phyloP scores from a whole-genome alignment of 1,140 invertebrate species.

The Periplaneta americana region DNA sequence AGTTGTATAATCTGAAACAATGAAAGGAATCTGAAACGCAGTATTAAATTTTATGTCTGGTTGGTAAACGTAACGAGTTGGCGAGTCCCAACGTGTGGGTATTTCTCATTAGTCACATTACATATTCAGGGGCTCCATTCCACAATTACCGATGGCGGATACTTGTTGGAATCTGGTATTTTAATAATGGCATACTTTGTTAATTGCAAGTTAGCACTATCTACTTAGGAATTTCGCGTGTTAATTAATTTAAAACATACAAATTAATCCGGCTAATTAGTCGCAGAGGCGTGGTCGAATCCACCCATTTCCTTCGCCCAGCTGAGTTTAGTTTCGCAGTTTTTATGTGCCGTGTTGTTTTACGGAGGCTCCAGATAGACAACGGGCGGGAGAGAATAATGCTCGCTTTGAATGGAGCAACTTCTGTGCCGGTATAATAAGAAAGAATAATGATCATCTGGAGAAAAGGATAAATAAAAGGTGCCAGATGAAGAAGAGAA shows the following conservation, averaged over 20 bases:
- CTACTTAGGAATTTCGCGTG: not conserved
- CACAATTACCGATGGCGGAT: no score
- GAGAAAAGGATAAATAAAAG: not conserved
- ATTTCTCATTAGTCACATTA: no score
- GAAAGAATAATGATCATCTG: not conserved
- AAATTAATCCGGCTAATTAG: not conserved
- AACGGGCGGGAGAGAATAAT: not conserved
- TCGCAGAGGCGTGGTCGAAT: not conserved
- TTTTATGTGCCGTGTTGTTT: not conserved
- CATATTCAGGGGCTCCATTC: no score
- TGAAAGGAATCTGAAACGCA: no score
- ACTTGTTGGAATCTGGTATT: not conserved
- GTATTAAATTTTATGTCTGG: no score
- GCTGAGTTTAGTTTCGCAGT: no score
- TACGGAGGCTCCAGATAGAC: not conserved
- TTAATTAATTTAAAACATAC: not conserved
- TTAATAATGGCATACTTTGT: not conserved
- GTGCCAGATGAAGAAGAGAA: not conserved
- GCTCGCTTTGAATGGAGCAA: not conserved
- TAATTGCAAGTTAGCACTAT: not conserved
- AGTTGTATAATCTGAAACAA: no score
- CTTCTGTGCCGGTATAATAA: not conserved
- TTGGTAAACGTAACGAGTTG: no score
- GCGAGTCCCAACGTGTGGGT: no score
- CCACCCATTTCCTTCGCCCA: no score